Percentiles rank a stretch among this genome's conserved stretches.
Evolutionary conservation across 2,797 vertebrate genomes (phyloP).

Genomic region (Myotis daubentonii): DNA sequence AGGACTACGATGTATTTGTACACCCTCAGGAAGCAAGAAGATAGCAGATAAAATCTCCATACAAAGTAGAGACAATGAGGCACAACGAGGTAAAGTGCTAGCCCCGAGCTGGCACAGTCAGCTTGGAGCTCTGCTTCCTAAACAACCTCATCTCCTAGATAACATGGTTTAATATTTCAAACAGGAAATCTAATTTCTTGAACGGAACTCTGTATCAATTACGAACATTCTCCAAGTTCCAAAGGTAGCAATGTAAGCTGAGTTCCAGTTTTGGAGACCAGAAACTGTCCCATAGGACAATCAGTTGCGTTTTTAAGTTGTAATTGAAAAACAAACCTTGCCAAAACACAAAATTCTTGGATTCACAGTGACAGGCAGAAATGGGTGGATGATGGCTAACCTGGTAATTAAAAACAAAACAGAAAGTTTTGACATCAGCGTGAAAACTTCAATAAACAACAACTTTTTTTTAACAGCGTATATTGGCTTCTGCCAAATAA

Average conservation of each 20-base stretch:
- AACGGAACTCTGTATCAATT: neutral
- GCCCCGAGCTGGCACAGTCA: neutral
- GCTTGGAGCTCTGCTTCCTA: neutral
- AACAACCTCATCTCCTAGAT: neutral
- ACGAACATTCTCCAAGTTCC: slow-evolving; percentile 27
- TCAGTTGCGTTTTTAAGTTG: slow-evolving; percentile 61
- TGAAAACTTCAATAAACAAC: slow-evolving; percentile 27
- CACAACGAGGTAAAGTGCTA: neutral
- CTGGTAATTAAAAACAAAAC: slow-evolving; percentile 85
- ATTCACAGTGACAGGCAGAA: slow-evolving; percentile 99
- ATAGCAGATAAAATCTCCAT: neutral
- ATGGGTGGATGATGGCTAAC: slow-evolving; percentile 99
- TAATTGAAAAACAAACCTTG: slow-evolving; percentile 91
- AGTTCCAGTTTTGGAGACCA: neutral
- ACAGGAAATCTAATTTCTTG: slow-evolving; percentile 39
- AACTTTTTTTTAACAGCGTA: neutral
- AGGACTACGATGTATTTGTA: neutral
- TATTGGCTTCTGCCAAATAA: slow-evolving; percentile 8
- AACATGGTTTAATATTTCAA: neutral
- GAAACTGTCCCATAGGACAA: slow-evolving; percentile 17
- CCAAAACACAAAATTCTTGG: slow-evolving; percentile 99
- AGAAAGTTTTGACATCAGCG: neutral
- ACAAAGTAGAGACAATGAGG: neutral
- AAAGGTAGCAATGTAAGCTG: slow-evolving; percentile 36
- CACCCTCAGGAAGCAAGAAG: neutral